Evolutionary conservation across 2,113 vertebrate species (phyloP), one percentile per base, ranked within the genome.

Genomic region (Atherinomorus stipes): DNA sequence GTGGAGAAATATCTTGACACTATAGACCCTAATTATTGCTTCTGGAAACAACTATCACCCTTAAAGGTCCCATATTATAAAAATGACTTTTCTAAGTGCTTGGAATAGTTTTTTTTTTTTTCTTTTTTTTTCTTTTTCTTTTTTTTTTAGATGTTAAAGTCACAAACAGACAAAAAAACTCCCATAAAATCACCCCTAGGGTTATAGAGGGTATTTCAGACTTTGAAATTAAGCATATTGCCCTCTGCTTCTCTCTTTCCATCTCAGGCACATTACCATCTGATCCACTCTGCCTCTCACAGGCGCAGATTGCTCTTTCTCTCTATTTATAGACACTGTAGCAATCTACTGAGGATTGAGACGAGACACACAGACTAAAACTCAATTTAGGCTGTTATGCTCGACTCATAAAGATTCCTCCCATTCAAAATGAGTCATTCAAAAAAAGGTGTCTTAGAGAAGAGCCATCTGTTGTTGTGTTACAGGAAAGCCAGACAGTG

Each of bases 41-140:
- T 81, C 83, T 80, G 75, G 86, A 88, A 90, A 90, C 85, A 88
- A 81, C 76, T 65, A n/a, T n/a, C n/a, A n/a, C n/a, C n/a, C n/a
- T n/a, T n/a, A n/a, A n/a, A n/a, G n/a, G n/a, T n/a, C n/a, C n/a
- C n/a, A n/a, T n/a, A n/a, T n/a, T n/a, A n/a, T n/a, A n/a, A n/a
- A n/a, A n/a, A n/a, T n/a, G n/a, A n/a, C n/a, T n/a, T n/a, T n/a
- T n/a, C n/a, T n/a, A n/a, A n/a, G n/a, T n/a, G n/a, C n/a, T n/a
- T n/a, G n/a, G n/a, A n/a, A n/a, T n/a, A n/a, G n/a, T n/a, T n/a
- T n/a, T n/a, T n/a, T n/a, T n/a, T n/a, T n/a, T n/a, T n/a, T n/a
- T n/a, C n/a, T n/a, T n/a, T n/a, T n/a, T n/a, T n/a, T n/a, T n/a
- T n/a, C n/a, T n/a, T n/a, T n/a, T n/a, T n/a, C n/a, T n/a, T n/a